Percentiles rank a stretch among this genome's conserved stretches.
These are phyloP conservation scores for Barypeithes pellucidus DNA, from an alignment of 2,888 invertebrate species.

Conservation along the genomic window DNA sequence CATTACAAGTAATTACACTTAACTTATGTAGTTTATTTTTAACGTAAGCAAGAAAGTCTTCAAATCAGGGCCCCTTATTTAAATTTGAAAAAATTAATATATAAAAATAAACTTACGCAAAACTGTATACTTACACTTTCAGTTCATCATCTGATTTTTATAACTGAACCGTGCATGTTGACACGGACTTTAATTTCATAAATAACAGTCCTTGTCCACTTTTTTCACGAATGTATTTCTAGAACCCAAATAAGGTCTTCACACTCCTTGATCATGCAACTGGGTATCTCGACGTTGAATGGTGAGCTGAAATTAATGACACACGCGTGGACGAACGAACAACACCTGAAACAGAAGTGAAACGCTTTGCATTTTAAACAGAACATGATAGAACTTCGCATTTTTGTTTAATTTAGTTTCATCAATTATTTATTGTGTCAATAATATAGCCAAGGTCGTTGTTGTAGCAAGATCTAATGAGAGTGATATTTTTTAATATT, in stretches of 20 bases:
- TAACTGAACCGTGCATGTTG: neutral
- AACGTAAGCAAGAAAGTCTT: no score
- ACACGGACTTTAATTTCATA: neutral
- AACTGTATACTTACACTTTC: neutral
- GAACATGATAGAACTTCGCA: no score
- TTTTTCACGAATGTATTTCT: neutral
- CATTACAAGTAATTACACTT: no score
- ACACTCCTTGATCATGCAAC: slow-evolving; percentile 21
- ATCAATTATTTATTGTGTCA: slow-evolving; percentile 15
- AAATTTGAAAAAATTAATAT: no score
- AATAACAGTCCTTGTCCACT: neutral
- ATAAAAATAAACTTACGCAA: no score
- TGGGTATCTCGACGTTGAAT: neutral
- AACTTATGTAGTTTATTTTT: no score
- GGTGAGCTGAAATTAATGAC: slow-evolving; percentile 14
- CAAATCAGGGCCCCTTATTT: no score
- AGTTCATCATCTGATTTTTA: neutral
- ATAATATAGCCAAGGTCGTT: neutral
- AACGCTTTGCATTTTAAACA: slow-evolving; percentile 25
- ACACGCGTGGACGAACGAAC: slow-evolving; percentile 25
- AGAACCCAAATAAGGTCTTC: neutral
- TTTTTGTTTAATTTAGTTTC: neutral
- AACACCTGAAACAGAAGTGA: slow-evolving; percentile 37
- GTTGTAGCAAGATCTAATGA: no score
- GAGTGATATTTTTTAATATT: no score